Evolutionary conservation across 1,140 invertebrate genomes (phyloP).

Genomic region (Sitophilus oryzae): DNA sequence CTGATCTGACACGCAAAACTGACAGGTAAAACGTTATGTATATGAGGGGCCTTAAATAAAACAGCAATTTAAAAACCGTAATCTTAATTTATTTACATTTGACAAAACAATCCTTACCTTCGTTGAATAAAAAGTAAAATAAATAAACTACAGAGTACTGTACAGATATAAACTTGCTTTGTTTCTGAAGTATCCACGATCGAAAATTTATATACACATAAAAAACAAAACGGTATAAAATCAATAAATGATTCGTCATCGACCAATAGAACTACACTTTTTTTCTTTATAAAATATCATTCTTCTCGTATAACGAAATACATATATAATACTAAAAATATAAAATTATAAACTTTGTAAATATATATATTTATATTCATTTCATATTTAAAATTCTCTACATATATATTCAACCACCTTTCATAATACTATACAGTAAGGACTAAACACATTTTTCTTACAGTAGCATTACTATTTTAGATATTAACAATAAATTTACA

Average conservation of each 20-base stretch:
- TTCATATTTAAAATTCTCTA: too few species aligned
- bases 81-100: constrained; percentile 16
- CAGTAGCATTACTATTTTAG: too few species aligned
- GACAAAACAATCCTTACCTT: constrained; percentile 11
- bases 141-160: constrained; percentile 6
- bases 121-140: constrained; percentile 12
- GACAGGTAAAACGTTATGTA: too few species aligned
- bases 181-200: neutral
- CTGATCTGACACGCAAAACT: too few species aligned
- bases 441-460: too few species aligned
- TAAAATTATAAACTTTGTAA: constrained; percentile 10
- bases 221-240: neutral
- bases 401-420: neutral
- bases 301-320: neutral
- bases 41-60: too few species aligned
- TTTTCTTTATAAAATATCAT: neutral
- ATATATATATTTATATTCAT: too few species aligned
- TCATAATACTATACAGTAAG: constrained; percentile 2
- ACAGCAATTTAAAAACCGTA: constrained; percentile 13
- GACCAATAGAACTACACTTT: neutral
- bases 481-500: too few species aligned
- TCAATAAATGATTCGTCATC: too few species aligned
- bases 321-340: constrained; percentile 12
- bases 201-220: neutral
- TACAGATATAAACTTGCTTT: constrained; percentile 3